A percentile compares a stretch with the other conserved stretches of the same genome.
Conservation (phyloP, 53 echinoderm and acorn worm genomes). For the Henricia sp. region DNA sequence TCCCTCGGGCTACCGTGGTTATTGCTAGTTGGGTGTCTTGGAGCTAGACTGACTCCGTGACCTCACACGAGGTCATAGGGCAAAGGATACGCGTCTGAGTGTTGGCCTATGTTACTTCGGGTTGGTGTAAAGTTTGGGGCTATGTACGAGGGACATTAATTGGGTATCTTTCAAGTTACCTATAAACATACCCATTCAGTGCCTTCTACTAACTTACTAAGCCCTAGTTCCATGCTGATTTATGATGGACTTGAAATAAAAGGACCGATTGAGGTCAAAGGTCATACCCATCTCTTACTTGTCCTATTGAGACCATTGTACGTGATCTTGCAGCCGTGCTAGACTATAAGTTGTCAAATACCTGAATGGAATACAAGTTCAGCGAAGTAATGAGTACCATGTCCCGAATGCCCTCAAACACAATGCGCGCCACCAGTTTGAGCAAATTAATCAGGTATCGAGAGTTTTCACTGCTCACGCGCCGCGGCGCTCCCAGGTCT, state of each 20-base stretch:
- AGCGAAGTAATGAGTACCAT: slow-evolving; percentile 27
- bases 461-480: slow-evolving; percentile 4
- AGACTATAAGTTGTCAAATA: too few species aligned
- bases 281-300: too few species aligned
- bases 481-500: slow-evolving; percentile 21
- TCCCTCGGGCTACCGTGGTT: slow-evolving; percentile 14
- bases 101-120: slow-evolving; percentile 14
- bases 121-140: slow-evolving; percentile 19
- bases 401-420: slow-evolving; percentile 25
- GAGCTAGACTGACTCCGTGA: slow-evolving; percentile 47
- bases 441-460: slow-evolving; percentile 9
- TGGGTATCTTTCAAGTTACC: too few species aligned
- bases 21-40: slow-evolving; percentile 8
- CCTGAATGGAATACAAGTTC: too few species aligned
- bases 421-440: slow-evolving; percentile 21
- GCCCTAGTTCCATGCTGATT: too few species aligned
- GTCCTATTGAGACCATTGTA: too few species aligned
- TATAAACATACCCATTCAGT: too few species aligned
- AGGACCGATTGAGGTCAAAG: too few species aligned
- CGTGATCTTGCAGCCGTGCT: too few species aligned
- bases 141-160: too few species aligned
- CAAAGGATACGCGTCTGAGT: slow-evolving; percentile 6
- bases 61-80: slow-evolving; percentile 48
- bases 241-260: too few species aligned
- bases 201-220: too few species aligned